Base-by-base conservation (phyloP, 2,888 invertebrate species). In the Stegana nigrithorax region DNA sequence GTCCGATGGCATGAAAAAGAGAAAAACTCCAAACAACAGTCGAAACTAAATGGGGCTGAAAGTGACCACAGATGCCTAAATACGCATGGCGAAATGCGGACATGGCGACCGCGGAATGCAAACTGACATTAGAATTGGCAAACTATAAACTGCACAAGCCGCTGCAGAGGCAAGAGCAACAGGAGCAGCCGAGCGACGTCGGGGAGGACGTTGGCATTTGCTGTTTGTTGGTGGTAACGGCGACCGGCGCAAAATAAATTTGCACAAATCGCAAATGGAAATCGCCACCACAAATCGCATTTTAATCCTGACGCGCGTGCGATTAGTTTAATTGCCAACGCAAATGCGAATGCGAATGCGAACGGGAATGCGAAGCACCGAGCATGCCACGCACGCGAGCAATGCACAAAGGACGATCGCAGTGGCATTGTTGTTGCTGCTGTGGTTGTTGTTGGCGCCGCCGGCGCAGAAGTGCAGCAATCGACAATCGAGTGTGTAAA, bases 251-350 rank as follows among this genome's bases (percentile, higher is more conserved):
- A 45, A 67, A 68, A 72, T 72, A 71, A 70, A 72, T 72, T 69
- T 61, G 64, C 65, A 65, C 70, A 68, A 68, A 70, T 73, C 73
- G 69, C 65, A 65, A 64, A 55, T 61, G 64, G 59, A 71, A 70
- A 73, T 69, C 76, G 78, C 73, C 71, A 71, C 74, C 76, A 55
- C 79, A 80, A 80, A 80, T 81, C 74, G 76, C 74, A 75, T 79
- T 84, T 84, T 81, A 84, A 84, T 80, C 81, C 81, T 75, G 73
- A 72, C 76, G 73, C n/a, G 72, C 76, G 78, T 80, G 83, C 81
- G 84, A 84, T 84, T 84, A 85, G 85, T 84, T 85, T 85, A 85
- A 84, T 84, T 85, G 84, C 84, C 82, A 67, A 32, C 62, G 17
- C 17, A 8, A 32, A 10, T 5, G 6, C 53, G n/a, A n/a, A n/a